These are phyloP conservation scores for Synanthedon andrenaeformis DNA, from an alignment of 2,888 invertebrate genomes.

Conservation along the genomic window DNA sequence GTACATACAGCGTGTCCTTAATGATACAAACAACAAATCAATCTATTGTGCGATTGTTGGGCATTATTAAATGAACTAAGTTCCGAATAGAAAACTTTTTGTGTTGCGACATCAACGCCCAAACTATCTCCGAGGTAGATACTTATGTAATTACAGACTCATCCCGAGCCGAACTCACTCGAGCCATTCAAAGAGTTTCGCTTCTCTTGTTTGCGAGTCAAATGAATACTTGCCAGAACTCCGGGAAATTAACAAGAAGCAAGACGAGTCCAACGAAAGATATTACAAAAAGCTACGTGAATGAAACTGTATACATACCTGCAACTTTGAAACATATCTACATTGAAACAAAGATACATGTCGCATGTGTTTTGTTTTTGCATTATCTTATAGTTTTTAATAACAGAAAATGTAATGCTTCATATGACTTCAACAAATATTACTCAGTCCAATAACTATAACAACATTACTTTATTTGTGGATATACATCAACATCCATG, in stretches of 20 bases:
- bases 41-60: neutral
- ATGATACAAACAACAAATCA: neutral
- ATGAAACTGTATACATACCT: no score
- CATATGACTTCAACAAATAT: no score
- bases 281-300: no score
- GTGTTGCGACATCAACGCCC: neutral
- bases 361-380: no score
- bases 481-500: no score
- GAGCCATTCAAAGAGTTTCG: conserved; percentile 19
- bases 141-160: conserved; percentile 37
- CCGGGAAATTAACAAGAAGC: conserved; percentile 9
- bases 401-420: no score
- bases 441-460: no score
- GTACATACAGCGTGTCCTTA: no score
- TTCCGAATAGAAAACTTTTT: neutral
- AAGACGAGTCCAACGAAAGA: conserved; percentile 1
- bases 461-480: no score
- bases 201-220: conserved; percentile 18
- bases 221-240: conserved; percentile 11
- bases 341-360: no score
- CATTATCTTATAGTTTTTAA: no score
- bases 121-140: conserved; percentile 4
- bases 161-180: conserved; percentile 22
- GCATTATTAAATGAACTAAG: neutral
- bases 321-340: no score